Evolutionary conservation across 2,888 invertebrate genomes (phyloP).

Genomic region (Nebria salina): DNA sequence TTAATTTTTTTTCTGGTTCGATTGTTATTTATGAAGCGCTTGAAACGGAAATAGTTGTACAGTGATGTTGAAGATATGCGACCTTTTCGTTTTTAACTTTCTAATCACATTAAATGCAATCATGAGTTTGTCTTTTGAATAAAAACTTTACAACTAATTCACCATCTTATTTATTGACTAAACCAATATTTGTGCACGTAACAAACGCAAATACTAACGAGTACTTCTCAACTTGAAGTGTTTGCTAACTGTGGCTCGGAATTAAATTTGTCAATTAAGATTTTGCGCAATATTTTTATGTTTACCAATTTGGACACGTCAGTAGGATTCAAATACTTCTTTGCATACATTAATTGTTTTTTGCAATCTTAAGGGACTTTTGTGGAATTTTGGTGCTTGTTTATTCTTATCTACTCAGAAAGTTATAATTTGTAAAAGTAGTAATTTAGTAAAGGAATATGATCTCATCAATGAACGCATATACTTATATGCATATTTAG

Average conservation of each 20-base stretch:
- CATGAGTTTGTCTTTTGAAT: neutral
- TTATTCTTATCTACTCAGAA: no score
- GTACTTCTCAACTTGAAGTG: neutral
- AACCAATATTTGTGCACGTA: neutral
- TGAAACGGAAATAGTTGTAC: neutral
- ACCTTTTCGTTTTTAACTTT: neutral
- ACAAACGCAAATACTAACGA: neutral
- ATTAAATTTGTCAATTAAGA: neutral
- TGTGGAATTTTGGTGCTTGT: no score
- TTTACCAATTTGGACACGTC: neutral
- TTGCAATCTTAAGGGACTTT: no score
- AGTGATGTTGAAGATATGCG: neutral
- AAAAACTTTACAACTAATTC: neutral
- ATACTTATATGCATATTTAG: neutral
- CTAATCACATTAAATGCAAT: constrained; percentile 1
- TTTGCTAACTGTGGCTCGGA: neutral
- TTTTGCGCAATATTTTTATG: neutral
- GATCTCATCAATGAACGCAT: constrained; percentile 1
- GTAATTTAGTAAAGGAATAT: neutral
- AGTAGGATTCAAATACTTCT: neutral
- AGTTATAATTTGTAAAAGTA: no score
- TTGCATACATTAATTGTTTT: no score
- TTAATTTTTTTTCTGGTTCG: neutral
- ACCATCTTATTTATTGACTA: neutral
- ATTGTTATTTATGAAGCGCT: neutral